Percentiles rank a stretch among this genome's conserved stretches.
These are phyloP conservation scores for Vulpes lagopus DNA, from an alignment of 2,113 vertebrate species.

Conservation along the genomic window DNA sequence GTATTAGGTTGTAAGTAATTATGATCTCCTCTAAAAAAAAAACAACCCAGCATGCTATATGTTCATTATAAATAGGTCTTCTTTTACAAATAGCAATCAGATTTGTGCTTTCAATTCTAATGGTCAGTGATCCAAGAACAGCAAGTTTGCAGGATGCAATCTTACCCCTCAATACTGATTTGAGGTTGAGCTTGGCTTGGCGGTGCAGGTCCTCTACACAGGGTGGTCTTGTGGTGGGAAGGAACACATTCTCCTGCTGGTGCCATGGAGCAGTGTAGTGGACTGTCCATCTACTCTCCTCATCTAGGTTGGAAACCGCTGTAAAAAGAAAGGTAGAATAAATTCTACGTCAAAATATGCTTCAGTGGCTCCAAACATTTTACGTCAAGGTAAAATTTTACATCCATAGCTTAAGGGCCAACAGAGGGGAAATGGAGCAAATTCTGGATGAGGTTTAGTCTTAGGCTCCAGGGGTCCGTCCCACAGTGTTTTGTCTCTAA, in stretches of 20 bases:
- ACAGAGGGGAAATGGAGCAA: not conserved
- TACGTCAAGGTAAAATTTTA: not conserved
- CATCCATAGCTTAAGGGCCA: not conserved
- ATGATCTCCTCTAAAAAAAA: not conserved
- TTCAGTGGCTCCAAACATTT: not conserved
- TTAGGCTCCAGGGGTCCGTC: not conserved
- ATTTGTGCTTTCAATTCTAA: not conserved
- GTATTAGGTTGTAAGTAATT: not conserved
- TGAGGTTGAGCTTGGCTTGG: conserved; percentile 98
- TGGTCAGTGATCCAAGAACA: not conserved
- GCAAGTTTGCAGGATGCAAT: not conserved
- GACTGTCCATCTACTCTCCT: conserved; percentile 98
- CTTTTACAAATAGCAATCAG: not conserved
- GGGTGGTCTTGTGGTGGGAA: conserved; percentile 93
- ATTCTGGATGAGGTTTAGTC: not conserved
- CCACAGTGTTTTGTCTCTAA: not conserved
- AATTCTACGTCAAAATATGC: not conserved
- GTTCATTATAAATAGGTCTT: not conserved
- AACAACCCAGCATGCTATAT: not conserved
- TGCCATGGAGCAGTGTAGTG: conserved; percentile 98
- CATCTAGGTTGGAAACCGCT: conserved; percentile 98
- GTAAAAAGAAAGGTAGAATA: conserved; percentile 71
- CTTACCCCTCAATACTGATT: conserved; percentile 96
- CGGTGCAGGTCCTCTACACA: conserved; percentile 97
- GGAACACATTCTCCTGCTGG: conserved; percentile 98